Base-by-base conservation (phyloP, 2,888 invertebrate genomes). In the Prosopocoilus inquinatus region DNA sequence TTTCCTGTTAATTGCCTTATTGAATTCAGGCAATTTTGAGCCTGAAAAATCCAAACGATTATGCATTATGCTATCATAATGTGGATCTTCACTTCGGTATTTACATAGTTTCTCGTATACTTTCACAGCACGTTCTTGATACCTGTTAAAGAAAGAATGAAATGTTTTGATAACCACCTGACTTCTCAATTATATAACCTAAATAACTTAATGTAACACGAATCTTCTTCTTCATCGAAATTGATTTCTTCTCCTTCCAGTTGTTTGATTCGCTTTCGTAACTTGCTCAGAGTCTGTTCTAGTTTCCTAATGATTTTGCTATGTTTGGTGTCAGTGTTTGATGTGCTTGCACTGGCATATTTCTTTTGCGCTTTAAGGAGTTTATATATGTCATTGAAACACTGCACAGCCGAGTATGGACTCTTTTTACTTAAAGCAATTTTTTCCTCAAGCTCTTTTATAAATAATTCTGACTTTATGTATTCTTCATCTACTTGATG, bases 191-290 rank as follows among this genome's bases (percentile, higher is more conserved):
- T 11, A 41, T 9, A 15, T 9, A n/a, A 86, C 77, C 82, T 82
- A 63, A 89, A 88, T 59, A 86, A 82, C 62, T 87, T 80, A 38
- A 91, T 77, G 75, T 89, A 92, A 32, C 83, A 79, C 2, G 91
- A 90, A 71, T 89, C 82, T 44, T 84, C 82, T 28, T 90, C 90
- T 62, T 88, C 87, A 67, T 88, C 85, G 71, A 88, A 86, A 61
- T 90, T 84, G 1, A 91, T 83, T 66, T 91, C 89, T 47, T 82
- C 78, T 47, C 81, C 81, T 67, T 90, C 89, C 3, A 90, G 72
- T 60, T 83, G 79, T 63, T 84, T 82, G 48, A 93, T 90, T 58
- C 83, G 83, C 65, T 82, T 80, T 49, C 85, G 81, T 13, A 91
- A 78, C 62, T 83, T 81, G 71, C 83, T 80, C 48, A 90, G 78